A percentile compares a stretch with the other conserved stretches of the same genome.
Conservation (phyloP, 2,113 vertebrate species). For the Protomyctophum bolini region DNA sequence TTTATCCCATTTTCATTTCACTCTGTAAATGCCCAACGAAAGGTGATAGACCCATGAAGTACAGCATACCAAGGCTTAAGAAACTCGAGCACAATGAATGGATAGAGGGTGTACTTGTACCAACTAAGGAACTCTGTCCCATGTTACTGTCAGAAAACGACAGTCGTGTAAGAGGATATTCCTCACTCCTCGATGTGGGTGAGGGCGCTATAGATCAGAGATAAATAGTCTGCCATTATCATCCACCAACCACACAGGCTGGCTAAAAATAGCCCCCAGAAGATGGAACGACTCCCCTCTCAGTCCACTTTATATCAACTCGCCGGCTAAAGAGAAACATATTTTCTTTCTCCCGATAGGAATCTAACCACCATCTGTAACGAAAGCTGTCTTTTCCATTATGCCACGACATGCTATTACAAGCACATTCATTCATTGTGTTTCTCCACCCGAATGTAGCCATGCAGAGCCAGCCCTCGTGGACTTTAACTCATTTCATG, state of each 20-base stretch:
- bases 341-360: slow-evolving; percentile 11
- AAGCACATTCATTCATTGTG: slow-evolving; percentile 64
- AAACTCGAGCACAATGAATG: neutral
- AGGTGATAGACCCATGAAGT: neutral
- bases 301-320: slow-evolving; percentile 27
- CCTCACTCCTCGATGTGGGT: slow-evolving; percentile 40
- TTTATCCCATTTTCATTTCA: neutral
- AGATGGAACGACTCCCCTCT: slow-evolving; percentile 34
- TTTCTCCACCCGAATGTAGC: slow-evolving; percentile 63
- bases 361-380: slow-evolving; percentile 53
- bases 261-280: slow-evolving; percentile 62
- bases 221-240: slow-evolving; percentile 47
- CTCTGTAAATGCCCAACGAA: neutral
- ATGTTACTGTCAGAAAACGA: slow-evolving; percentile 15
- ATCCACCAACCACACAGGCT: slow-evolving; percentile 31
- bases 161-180: slow-evolving; percentile 40
- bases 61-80: neutral
- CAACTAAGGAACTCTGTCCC: slow-evolving; percentile 14
- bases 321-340: slow-evolving; percentile 17
- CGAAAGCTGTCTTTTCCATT: slow-evolving; percentile 68
- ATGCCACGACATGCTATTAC: slow-evolving; percentile 52
- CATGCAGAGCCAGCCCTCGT: slow-evolving; percentile 42
- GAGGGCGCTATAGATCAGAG: slow-evolving; percentile 46
- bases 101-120: slow-evolving; percentile 12
- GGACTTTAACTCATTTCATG: slow-evolving; percentile 37